Percentiles rank a stretch among this genome's conserved stretches.
These are phyloP conservation scores for Falco concolor DNA, from an alignment of 2,797 vertebrate species.

Conservation along the genomic window DNA sequence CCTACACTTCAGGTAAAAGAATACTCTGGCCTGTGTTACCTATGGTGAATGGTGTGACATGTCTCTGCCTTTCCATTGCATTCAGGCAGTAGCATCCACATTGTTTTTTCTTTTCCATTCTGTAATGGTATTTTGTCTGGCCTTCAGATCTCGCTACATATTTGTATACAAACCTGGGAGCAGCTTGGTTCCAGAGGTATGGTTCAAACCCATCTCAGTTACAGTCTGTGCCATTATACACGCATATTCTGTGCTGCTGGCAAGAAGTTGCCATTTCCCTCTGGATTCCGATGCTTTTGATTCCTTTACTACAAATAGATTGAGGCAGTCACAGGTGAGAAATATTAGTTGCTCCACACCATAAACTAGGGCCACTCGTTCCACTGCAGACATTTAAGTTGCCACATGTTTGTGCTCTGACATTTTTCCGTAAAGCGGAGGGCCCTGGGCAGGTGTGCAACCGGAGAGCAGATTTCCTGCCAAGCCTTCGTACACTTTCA, in stretches of 20 bases:
- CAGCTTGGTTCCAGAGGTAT: background rate
- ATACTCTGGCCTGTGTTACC: background rate
- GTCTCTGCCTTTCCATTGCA: background rate
- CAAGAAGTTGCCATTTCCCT: background rate
- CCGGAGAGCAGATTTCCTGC: background rate
- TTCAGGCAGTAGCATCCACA: background rate
- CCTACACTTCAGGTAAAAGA: background rate
- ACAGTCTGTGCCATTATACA: background rate
- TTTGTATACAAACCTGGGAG: background rate
- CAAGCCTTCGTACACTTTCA: background rate
- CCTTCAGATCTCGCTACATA: background rate
- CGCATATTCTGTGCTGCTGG: background rate
- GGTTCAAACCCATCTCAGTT: background rate
- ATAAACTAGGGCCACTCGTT: background rate
- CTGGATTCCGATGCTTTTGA: background rate
- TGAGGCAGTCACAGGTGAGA: background rate
- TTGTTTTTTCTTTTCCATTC: background rate
- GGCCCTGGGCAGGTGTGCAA: background rate
- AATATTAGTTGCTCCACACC: background rate
- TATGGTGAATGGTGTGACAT: accelerated
- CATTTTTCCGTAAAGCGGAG: background rate
- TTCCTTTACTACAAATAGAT: background rate
- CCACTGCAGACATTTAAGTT: background rate
- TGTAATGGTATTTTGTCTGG: background rate
- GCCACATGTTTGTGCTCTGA: background rate